Evolutionary conservation across 2,888 invertebrate species (phyloP), one percentile per base, ranked within the genome.

Genomic region (Meghimatium bilineatum): DNA sequence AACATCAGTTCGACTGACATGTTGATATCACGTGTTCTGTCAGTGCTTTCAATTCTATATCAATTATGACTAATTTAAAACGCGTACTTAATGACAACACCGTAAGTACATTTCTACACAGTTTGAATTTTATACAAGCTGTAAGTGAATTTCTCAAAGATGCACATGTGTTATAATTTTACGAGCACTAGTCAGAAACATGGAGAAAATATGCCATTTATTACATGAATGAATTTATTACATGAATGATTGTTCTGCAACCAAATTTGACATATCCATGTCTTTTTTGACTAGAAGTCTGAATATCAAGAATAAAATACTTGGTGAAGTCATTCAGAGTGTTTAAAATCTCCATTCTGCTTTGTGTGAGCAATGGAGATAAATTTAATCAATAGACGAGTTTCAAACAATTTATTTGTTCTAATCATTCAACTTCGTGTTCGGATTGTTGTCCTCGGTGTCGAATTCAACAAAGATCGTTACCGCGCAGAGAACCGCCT

Each of bases 301-400:
- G 3, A n/a, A 23, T 23, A 52, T 74, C 74, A 52, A 74, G 52
- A 49, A 49, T 23, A 52, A 49, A n/a, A 17, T 32, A 14, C 23
- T 17, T 52, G 17, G 29, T 49, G 14, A 32, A 29, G 14, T 52
- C n/a, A n/a, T n/a, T n/a, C 52, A 52, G 10, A 49, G 52, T 32
- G 52, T 32, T 74, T 23, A 14, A 74, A 52, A 32, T 52, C 32
- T 52, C 20, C 1, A 29, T 20, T 12, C 20, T 32, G 8, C 74
- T 74, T 74, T 74, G 74, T 74, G 52, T 52, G 52, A 34, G 17
- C 52, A 74, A 49, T 52, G 29, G 32, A 52, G 52, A 52, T 8
- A 34, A 52, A 52, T 32, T 32, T 52, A 74, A 52, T 74, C 32
- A 2, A 10, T 2, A 8, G 49, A 52, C 32, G 29, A 20, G 29